Percentiles rank a stretch among this genome's conserved stretches.
Evolutionary conservation across 2,797 vertebrate species (phyloP).

Genomic region (Coendou prehensilis): DNA sequence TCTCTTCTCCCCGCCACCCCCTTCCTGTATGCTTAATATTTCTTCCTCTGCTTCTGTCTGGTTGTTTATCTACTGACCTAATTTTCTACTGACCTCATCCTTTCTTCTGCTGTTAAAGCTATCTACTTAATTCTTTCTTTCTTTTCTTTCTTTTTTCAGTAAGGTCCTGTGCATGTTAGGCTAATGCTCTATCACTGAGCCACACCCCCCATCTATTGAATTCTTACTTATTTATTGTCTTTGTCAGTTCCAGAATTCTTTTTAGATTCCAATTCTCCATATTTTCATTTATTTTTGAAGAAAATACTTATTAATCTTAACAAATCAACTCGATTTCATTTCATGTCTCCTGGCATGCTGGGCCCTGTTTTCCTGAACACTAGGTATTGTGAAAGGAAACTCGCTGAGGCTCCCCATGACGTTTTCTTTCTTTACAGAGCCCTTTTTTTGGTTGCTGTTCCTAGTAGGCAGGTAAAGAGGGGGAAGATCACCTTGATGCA

Average conservation of each 20-base stretch:
- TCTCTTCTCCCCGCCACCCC: not conserved
- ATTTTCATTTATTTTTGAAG: slow-evolving; percentile 39
- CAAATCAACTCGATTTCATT: not conserved
- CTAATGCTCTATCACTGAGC: not conserved
- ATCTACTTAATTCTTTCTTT: not conserved
- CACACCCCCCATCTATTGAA: not conserved
- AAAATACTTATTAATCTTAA: slow-evolving; percentile 4
- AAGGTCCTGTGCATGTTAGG: not conserved
- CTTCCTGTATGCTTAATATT: not conserved
- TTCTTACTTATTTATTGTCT: slow-evolving; percentile 28
- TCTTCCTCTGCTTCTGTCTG: slow-evolving; percentile 4
- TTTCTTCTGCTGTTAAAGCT: slow-evolving; percentile 48
- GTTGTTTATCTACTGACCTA: slow-evolving; percentile 33
- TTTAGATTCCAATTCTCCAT: slow-evolving; percentile 11
- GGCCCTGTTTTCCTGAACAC: not conserved
- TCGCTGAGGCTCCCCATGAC: not conserved
- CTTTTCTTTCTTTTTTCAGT: not conserved
- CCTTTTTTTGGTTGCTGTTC: not conserved
- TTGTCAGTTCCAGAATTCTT: slow-evolving; percentile 15
- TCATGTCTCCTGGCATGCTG: not conserved
- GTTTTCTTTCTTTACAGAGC: not conserved
- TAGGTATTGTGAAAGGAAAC: not conserved
- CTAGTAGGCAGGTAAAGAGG: not conserved
- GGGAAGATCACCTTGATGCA: not conserved
- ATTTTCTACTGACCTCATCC: slow-evolving; percentile 16